Base-by-base conservation (phyloP, 2,888 invertebrate species). In the Lagria hirta region DNA sequence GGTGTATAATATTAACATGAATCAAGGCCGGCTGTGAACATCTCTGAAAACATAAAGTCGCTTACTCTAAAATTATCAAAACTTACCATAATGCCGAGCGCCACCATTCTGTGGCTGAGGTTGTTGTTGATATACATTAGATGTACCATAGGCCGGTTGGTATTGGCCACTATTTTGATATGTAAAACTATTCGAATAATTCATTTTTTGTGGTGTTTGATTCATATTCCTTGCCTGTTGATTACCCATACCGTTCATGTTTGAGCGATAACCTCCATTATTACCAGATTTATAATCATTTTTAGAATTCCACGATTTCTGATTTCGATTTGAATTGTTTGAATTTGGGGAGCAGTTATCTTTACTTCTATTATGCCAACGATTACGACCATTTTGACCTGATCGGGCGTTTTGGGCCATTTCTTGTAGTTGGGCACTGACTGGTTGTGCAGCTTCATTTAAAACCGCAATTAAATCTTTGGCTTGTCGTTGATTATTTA, bases 401-500 rank as follows among this genome's bases (percentile, higher is more conserved):
- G 51, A 47, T 10, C 58, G 47, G 57, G 65, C 29, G 74, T 75
- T 55, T 68, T 78, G 51, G 65, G 77, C 57, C 72, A 78, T 58
- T 68, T 67, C 64, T 38, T 62, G 22, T 46, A 64, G 43, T 51
- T 66, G 51, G 1, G 61, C 52, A 10, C 41, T 28, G 14, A 64
- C 57, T n/a, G 30, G 49, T 68, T 97, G 97, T 1, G 93, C 91
- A 15, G 97, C 95, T 72, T 98, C 97, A 55, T 88, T 84, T 27
- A 98, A 74, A 2, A 97, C 94, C 14, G 89, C 85, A 37, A 98
- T 84, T 51, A 98, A 74, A 62, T 95, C 95, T 52, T 88, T 86
- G 1, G 96, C 94, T 69, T 97, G 95, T 47, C 93, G 84, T 17
- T 86, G 84, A 70, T 98, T 96, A 48, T 85, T 84, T 6, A 86